These are phyloP conservation scores for Aplocera efformata DNA, from an alignment of 2,888 invertebrate species.

Conservation along the genomic window DNA sequence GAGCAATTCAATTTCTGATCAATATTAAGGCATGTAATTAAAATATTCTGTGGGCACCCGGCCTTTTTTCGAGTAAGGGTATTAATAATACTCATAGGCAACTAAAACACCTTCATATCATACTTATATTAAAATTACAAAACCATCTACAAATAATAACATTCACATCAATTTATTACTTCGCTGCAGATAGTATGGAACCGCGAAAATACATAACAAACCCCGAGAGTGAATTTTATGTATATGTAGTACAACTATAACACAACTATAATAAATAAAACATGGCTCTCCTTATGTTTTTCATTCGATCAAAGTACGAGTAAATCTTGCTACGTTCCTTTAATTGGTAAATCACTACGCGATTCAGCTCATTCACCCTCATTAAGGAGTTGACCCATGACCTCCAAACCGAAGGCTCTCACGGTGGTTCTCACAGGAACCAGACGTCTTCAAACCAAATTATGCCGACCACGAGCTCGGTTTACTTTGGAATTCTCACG, in stretches of 20 bases:
- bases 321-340: background rate
- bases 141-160: no score
- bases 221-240: background rate
- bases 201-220: no score
- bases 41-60: no score
- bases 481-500: slow-evolving; percentile 32
- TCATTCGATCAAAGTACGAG: background rate
- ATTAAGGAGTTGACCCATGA: slow-evolving; percentile 29
- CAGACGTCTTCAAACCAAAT: slow-evolving; percentile 19
- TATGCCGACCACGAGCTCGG: slow-evolving; percentile 14
- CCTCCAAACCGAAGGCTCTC: slow-evolving; percentile 27
- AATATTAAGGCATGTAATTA: no score
- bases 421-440: slow-evolving; percentile 30
- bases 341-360: slow-evolving; percentile 13
- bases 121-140: no score
- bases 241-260: slow-evolving; percentile 16
- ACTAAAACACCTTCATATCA: no score
- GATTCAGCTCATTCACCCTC: slow-evolving; percentile 16
- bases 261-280: no score
- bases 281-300: no score
- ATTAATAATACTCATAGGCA: no score
- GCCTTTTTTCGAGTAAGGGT: no score
- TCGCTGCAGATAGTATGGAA: no score
- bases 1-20: slow-evolving; percentile 36
- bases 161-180: no score